Conservation (phyloP, 2,888 invertebrate genomes). For the Lutraria lutraria region DNA sequence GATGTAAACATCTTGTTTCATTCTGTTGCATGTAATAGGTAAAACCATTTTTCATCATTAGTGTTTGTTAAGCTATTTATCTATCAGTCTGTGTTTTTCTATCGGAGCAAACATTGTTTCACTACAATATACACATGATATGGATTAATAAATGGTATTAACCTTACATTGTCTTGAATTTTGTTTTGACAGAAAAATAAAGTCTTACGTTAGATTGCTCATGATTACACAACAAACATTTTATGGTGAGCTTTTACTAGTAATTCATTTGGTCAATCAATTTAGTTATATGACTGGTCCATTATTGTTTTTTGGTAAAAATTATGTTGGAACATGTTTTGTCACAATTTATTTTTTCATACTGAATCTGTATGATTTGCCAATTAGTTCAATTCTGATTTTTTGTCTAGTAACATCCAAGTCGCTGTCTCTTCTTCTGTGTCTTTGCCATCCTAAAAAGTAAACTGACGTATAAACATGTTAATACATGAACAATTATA, state of each 20-base stretch:
- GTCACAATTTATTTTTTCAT: no score
- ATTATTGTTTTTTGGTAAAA: no score
- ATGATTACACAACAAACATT: background rate
- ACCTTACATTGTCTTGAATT: background rate
- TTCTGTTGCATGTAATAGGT: conserved; percentile 2
- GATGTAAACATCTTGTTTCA: conserved; percentile 9
- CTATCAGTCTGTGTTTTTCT: background rate
- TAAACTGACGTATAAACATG: background rate
- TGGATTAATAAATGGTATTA: background rate
- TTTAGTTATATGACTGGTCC: background rate
- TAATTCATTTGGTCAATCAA: background rate
- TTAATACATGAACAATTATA: background rate
- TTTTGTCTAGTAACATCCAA: background rate
- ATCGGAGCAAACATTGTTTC: background rate
- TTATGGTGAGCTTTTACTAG: background rate
- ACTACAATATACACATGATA: background rate
- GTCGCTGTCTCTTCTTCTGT: background rate
- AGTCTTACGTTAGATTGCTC: background rate
- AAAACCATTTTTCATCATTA: background rate
- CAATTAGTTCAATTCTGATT: background rate
- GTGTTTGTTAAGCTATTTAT: background rate
- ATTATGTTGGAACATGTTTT: no score
- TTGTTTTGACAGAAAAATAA: background rate
- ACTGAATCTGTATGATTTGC: background rate
- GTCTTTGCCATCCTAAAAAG: background rate